These are phyloP conservation scores for Pheosia gnoma DNA, from an alignment of 2,888 invertebrate genomes.

Conservation along the genomic window DNA sequence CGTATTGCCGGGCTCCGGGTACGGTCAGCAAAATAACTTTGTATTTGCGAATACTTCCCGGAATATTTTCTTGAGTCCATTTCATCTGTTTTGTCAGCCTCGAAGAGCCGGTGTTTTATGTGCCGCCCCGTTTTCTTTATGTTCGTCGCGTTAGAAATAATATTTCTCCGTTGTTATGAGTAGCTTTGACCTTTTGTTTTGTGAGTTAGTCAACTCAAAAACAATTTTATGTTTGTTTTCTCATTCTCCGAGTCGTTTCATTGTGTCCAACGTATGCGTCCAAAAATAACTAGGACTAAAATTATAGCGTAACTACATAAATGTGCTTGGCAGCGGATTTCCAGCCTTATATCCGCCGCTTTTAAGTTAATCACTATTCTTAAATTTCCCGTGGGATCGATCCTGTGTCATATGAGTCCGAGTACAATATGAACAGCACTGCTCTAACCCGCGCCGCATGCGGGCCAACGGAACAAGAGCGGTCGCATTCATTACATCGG, in stretches of 20 bases:
- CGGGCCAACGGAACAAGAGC: slow-evolving; percentile 46
- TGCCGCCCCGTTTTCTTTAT: slow-evolving; percentile 2
- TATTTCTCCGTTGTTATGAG: slow-evolving; percentile 6
- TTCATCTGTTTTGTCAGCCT: slow-evolving; percentile 20
- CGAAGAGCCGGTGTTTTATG: slow-evolving; percentile 11
- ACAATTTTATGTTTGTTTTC: not conserved
- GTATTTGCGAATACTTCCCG: slow-evolving; percentile 27
- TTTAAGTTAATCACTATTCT: not conserved
- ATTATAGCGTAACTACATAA: no score
- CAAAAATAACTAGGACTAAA: no score
- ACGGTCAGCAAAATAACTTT: slow-evolving; percentile 32
- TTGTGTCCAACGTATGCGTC: no score
- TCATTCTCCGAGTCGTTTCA: not conserved
- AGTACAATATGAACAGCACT: not conserved
- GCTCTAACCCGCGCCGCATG: slow-evolving; percentile 10
- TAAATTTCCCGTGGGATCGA: not conserved
- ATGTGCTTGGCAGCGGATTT: not conserved
- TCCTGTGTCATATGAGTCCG: not conserved
- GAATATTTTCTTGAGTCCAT: slow-evolving; percentile 26
- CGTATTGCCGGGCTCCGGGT: not conserved
- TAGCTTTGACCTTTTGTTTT: not conserved
- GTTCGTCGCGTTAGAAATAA: slow-evolving; percentile 2
- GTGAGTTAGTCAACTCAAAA: not conserved
- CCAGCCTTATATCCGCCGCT: not conserved
- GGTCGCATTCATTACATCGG: slow-evolving; percentile 59